Conservation (phyloP, 2,113 vertebrate species). For the Osmerus mordax region DNA sequence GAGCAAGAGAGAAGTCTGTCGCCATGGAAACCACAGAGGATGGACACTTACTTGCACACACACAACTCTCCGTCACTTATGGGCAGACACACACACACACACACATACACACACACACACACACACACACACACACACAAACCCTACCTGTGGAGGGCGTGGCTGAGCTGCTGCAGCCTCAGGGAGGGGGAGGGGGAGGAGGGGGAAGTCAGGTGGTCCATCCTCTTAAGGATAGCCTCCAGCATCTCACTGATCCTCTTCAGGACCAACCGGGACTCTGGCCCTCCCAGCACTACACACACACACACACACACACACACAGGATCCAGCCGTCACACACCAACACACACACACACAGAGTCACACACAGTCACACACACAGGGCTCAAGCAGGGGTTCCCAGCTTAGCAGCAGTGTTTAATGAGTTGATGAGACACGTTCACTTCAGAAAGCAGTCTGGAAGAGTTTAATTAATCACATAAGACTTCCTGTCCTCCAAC, state of each 20-base stretch:
- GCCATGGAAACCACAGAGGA: conserved; percentile 51
- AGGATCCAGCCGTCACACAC: no score
- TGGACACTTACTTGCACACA: no score
- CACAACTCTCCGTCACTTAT: not conserved
- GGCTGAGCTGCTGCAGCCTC: conserved; percentile 74
- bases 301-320: conserved; percentile 46
- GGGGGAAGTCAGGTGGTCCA: conserved; percentile 86
- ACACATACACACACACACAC: not conserved
- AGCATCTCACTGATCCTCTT: conserved; percentile 94
- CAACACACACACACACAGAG: no score
- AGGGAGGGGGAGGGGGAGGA: conserved; percentile 82
- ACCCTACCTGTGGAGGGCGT: conserved; percentile 81
- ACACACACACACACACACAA: not conserved
- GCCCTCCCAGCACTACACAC: conserved; percentile 35
- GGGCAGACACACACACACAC: not conserved
- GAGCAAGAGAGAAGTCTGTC: conserved; percentile 46
- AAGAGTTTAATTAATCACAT: no score
- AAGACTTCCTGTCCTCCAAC: no score
- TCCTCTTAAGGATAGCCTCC: conserved; percentile 90
- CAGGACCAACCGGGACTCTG: conserved; percentile 88
- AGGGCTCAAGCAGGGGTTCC: no score
- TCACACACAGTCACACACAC: no score
- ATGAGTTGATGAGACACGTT: no score
- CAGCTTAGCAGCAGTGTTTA: no score
- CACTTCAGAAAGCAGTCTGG: no score